Base-by-base conservation (phyloP, 2,113 vertebrate genomes). In the Grus americana region DNA sequence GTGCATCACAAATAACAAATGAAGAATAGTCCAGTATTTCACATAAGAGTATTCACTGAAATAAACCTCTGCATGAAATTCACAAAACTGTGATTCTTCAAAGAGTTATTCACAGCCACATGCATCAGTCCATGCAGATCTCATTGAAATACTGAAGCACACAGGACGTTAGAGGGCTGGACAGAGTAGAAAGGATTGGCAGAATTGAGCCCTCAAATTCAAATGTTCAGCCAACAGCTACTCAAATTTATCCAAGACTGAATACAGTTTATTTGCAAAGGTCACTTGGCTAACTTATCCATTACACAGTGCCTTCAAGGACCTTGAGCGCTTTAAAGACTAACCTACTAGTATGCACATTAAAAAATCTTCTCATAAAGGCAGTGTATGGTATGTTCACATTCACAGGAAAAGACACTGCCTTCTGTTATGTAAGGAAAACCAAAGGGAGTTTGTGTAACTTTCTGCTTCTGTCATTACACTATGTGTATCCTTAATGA, bases 1-100 rank as follows among this genome's bases (percentile, higher is more conserved):
- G 47, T 83, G 32, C 92, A 89, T 88, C 92, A 88, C 20, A 90
- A 96, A 30, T 65, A 66, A 79, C 57, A 73, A 91, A 65, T 67
- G 63, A 95, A 90, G 27, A 94, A 61, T 19, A 36, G 65, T 50
- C 52, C 14, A 54, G 49, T 88, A 47, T 57, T 94, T 91, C 81
- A 95, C 94, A 93, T 40, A n/a, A 46, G 24, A 24, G 19, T 21
- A 59, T 68, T 91, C 36, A 84, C 42, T 15, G 71, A 67, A 87
- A 90, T 49, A 82, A 96, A 85, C 18, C 15, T 76, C 42, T 47
- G 34, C 62, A 36, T 63, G 44, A 78, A 87, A 74, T 63, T 74
- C 65, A 61, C 79, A 78, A 54, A 67, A 29, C 11, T 10, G 8
- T 22, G 23, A 78, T 71, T 38, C 68, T 93, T 84, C 72, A 67